Percentiles rank a stretch among this genome's conserved stretches.
Conservation (phyloP, 2,888 invertebrate genomes). For the Pteria penguin region DNA sequence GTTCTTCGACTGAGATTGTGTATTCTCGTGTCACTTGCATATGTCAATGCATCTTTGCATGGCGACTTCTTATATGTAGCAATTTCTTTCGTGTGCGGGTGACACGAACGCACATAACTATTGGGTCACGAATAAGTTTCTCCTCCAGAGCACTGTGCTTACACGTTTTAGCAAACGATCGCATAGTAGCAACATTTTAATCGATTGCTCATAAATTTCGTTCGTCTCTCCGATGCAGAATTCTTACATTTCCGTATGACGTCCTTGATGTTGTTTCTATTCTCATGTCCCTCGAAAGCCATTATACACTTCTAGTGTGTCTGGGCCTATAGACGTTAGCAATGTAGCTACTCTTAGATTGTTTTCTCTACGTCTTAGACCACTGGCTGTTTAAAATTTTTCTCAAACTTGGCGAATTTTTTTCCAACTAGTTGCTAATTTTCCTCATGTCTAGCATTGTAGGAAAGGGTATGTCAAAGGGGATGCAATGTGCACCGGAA, state of each 20-base stretch:
- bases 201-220: slow-evolving; percentile 44
- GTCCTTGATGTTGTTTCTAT: slow-evolving; percentile 12
- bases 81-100: slow-evolving; percentile 28
- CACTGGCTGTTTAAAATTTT: no score
- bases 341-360: no score
- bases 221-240: slow-evolving; percentile 39
- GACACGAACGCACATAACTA: slow-evolving; percentile 35
- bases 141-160: slow-evolving; percentile 23
- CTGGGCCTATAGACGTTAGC: no score
- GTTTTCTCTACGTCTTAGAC: no score
- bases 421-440: no score
- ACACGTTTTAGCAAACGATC: slow-evolving; percentile 40
- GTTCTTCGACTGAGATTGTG: slow-evolving; percentile 15
- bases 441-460: no score
- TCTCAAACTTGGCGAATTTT: no score
- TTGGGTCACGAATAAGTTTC: slow-evolving; percentile 31
- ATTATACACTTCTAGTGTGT: slow-evolving; percentile 22
- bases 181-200: slow-evolving; percentile 18
- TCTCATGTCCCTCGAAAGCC: slow-evolving; percentile 19
- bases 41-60: slow-evolving; percentile 32
- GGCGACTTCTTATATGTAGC: slow-evolving; percentile 30
- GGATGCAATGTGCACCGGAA: no score
- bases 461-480: no score
- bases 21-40: slow-evolving; percentile 32
- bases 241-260: slow-evolving; percentile 29